Evolutionary conservation across 2,113 vertebrate genomes (phyloP).

Genomic region (Narcine bancroftii): DNA sequence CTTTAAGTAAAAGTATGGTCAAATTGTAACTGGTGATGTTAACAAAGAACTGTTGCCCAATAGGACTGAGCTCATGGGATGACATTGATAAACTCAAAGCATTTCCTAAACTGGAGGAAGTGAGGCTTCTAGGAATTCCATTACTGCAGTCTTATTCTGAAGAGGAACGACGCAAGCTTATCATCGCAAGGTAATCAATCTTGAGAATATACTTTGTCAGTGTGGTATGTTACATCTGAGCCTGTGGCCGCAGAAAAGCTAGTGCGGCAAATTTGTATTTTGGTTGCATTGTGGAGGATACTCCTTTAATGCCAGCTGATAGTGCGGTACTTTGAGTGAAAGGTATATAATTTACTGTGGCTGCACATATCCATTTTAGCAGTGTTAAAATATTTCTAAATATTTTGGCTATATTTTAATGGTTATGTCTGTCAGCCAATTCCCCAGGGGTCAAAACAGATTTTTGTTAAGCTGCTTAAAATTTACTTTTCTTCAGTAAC

Average conservation of each 20-base stretch:
- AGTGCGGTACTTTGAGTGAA: not conserved
- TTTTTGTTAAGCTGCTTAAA: not conserved
- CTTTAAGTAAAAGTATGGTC: not conserved
- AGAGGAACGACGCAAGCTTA: slow-evolving; percentile 78
- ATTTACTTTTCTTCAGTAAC: not conserved
- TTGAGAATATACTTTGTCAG: not conserved
- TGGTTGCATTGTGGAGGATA: not conserved
- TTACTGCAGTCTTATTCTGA: slow-evolving; percentile 80
- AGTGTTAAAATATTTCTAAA: not conserved
- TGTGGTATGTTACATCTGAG: not conserved
- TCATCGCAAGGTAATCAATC: slow-evolving; percentile 66
- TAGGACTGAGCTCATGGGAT: slow-evolving; percentile 84
- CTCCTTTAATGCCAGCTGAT: not conserved
- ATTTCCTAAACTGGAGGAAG: slow-evolving; percentile 86
- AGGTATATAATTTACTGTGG: not conserved
- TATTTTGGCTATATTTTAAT: not conserved
- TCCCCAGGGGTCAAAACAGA: not conserved
- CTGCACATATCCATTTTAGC: not conserved
- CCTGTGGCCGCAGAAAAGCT: not conserved
- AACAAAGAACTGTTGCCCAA: slow-evolving; percentile 41
- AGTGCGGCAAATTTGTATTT: not conserved
- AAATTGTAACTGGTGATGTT: not conserved
- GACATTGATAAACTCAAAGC: slow-evolving; percentile 88
- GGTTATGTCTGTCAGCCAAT: not conserved
- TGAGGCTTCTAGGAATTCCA: slow-evolving; percentile 81